phyloP scores from a whole-genome alignment of 1,140 invertebrate genomes.

The Drosophila watanabei region DNA sequence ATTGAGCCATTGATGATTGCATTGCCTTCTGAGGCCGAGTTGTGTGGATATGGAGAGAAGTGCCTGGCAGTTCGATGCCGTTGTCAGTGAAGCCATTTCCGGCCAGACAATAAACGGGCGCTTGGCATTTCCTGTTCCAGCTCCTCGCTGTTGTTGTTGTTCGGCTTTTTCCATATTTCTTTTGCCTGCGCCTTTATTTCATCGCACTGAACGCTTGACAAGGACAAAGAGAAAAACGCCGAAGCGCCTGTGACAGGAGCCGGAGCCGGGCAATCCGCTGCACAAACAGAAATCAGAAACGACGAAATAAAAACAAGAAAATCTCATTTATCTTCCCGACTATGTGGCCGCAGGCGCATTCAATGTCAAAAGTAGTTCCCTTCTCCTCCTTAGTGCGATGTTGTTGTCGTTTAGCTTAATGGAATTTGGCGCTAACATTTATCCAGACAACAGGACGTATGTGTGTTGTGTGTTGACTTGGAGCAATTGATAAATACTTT shows the following conservation, averaged over 20 bases:
- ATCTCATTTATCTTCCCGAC: conserved; percentile 76
- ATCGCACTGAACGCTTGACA: conserved; percentile 50
- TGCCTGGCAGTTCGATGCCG: conserved; percentile 46
- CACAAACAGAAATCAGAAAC: conserved; percentile 61
- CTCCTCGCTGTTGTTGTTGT: conserved; percentile 12
- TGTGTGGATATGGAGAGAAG: conserved; percentile 8
- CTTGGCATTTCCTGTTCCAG: conserved; percentile 69
- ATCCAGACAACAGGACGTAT: conserved; percentile 49
- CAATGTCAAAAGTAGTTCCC: conserved; percentile 61
- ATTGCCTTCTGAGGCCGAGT: conserved; percentile 21
- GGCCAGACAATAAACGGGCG: conserved; percentile 77
- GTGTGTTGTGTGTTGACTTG: conserved; percentile 34
- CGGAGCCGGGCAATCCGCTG: conserved; percentile 55
- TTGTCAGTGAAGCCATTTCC: conserved; percentile 78
- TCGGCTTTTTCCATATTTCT: conserved; percentile 33
- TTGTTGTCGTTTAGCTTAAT: conserved; percentile 78
- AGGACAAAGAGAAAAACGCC: conserved; percentile 70
- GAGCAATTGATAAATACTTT: conserved; percentile 77
- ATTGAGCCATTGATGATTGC: conserved; percentile 55
- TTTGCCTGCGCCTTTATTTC: conserved; percentile 47
- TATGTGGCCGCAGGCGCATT: conserved; percentile 39
- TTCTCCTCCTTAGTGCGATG: conserved; percentile 1
- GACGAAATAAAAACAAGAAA: conserved; percentile 54
- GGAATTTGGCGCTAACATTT: conserved; percentile 75
- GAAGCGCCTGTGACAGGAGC: conserved; percentile 49